These are phyloP conservation scores for Cervus canadensis DNA, from an alignment of 2,113 vertebrate genomes.

Conservation along the genomic window DNA sequence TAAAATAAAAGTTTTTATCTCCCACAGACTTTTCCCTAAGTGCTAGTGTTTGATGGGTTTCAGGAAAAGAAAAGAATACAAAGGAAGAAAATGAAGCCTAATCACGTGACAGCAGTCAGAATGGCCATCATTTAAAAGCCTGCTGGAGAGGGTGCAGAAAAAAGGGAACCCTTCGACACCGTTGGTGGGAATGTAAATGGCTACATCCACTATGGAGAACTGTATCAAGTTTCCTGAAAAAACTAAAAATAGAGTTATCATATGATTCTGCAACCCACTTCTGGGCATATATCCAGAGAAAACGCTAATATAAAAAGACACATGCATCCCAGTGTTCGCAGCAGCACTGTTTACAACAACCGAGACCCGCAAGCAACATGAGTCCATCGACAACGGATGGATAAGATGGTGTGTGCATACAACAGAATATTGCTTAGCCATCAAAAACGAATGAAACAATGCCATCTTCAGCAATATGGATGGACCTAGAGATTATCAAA, in stretches of 20 bases:
- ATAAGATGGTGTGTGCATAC: fast-evolving
- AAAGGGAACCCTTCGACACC: background rate
- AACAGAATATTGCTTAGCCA: background rate
- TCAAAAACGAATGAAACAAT: background rate
- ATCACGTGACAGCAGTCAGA: no score
- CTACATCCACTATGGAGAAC: background rate
- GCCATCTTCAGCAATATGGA: background rate
- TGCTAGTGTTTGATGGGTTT: background rate
- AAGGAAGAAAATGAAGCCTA: background rate
- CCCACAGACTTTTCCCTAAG: background rate
- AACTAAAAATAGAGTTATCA: background rate
- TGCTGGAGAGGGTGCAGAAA: background rate
- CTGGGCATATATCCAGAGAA: background rate
- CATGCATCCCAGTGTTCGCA: background rate
- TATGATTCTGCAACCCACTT: background rate
- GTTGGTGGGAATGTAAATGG: background rate
- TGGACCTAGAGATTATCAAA: background rate
- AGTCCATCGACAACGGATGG: background rate
- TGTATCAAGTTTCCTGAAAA: background rate
- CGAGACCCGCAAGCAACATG: background rate
- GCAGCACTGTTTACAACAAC: background rate
- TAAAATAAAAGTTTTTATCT: background rate
- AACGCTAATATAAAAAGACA: background rate
- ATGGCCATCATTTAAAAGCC: background rate
- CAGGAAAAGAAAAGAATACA: background rate